These are phyloP conservation scores for Sebastes hubbsi DNA, from an alignment of 2,797 vertebrate species.

Conservation along the genomic window DNA sequence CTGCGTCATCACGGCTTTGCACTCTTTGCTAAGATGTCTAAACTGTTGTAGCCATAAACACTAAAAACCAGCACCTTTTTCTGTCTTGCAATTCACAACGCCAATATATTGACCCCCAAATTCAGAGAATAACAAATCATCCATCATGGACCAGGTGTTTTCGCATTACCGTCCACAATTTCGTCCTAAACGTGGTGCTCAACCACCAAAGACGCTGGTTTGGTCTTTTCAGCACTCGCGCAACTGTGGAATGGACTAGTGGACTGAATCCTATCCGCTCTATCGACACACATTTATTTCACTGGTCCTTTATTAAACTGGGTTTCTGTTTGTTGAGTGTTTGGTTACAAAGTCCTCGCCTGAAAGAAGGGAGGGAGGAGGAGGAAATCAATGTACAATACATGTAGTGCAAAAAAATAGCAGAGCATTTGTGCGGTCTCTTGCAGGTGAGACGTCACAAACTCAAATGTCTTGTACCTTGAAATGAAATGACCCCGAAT, in stretches of 20 bases:
- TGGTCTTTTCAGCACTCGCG: background rate
- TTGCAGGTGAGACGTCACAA: conserved; percentile 39
- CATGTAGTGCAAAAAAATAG: conserved; percentile 47
- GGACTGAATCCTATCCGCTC: background rate
- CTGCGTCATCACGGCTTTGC: background rate
- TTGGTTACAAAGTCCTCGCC: conserved; percentile 57
- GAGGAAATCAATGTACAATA: conserved; percentile 34
- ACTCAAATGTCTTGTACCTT: conserved; percentile 52
- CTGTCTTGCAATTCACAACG: background rate
- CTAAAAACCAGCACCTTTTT: background rate
- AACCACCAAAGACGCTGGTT: background rate
- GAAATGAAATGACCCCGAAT: conserved; percentile 22
- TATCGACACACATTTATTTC: background rate
- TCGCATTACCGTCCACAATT: background rate
- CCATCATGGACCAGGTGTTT: background rate
- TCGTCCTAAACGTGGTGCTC: background rate
- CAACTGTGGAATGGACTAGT: background rate
- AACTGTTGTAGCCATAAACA: background rate
- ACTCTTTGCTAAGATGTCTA: background rate
- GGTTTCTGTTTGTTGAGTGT: conserved; percentile 9
- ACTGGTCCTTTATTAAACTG: conserved; percentile 12
- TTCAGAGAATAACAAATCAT: background rate
- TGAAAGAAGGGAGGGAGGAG: conserved; percentile 18
- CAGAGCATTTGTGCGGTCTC: conserved; percentile 28
- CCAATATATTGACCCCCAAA: background rate